Base-by-base conservation (phyloP, 2,797 vertebrate genomes). In the Cottoperca gobio region DNA sequence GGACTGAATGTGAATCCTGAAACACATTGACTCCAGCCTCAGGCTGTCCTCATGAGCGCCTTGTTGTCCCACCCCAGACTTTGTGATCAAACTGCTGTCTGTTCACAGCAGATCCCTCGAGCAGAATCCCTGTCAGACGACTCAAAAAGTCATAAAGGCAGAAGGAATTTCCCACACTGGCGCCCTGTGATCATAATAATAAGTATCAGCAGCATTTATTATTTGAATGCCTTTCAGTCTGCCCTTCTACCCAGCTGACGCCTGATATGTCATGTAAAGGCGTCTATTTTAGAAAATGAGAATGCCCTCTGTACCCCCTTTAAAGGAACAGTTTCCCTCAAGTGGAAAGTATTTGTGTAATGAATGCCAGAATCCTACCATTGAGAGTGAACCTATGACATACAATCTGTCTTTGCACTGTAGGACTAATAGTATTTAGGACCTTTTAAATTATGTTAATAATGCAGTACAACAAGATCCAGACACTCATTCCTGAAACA, bases 261-360 rank as follows among this genome's bases (percentile, higher is more conserved):
- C 17, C 5, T 65, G 12, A 39, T 35, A 42, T 45, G 35, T 33
- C 1, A 37, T n/a, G 19, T 16, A 9, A 7, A 50, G 26, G 37
- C 42, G 42, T 59, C 23, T 31, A 6, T 58, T 64, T 37, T 9
- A 31, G 9, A 53, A 33, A 7, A 31, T 49, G n/a, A 64, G 19
- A 53, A 26, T 23, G 12, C 6, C 46, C 55, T 46, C 14, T 62
- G 65, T 23, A 7, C 12, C 7, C 6, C 2, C 5, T 65, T 19
- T 48, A 45, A 57, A 37, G 11, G 8, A n/a, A 35, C 11, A 35
- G 19, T 63, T 62, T 23, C 8, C 17, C 28, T 39, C 5, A 52
- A 14, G 57, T 33, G 39, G 17, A 53, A 63, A 39, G 5, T 46
- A 24, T 79, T 42, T 71, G 7, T 46, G 17, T 40, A n/a, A 26